phyloP scores from a whole-genome alignment of 2,797 vertebrate genomes.

The Serranus cabrilla region DNA sequence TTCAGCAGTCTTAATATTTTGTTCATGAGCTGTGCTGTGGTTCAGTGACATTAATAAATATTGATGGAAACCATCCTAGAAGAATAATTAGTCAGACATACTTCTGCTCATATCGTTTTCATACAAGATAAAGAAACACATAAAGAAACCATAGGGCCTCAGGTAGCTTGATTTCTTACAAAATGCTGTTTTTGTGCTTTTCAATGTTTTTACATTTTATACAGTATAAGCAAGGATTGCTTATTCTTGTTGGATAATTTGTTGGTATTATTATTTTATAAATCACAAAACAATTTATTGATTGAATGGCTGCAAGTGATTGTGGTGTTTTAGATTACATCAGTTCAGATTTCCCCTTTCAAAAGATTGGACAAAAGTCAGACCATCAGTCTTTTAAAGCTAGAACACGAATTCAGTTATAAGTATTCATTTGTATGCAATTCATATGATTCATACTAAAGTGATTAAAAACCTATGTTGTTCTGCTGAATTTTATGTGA shows the following conservation, averaged over 20 bases:
- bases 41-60: conserved; percentile 27
- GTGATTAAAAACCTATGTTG: background rate
- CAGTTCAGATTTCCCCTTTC: background rate
- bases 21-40: background rate
- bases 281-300: background rate
- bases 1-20: background rate
- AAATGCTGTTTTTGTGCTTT: background rate
- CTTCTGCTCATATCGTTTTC: background rate
- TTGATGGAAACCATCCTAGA: conserved; percentile 27
- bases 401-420: conserved; percentile 2
- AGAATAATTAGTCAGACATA: background rate
- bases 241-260: background rate
- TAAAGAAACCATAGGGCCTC: background rate
- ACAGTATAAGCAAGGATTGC: background rate
- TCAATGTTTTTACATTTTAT: background rate
- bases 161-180: background rate
- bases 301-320: background rate
- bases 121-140: background rate
- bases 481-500: background rate
- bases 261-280: background rate
- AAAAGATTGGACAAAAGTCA: background rate
- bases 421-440: background rate
- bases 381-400: background rate
- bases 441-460: background rate
- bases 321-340: background rate